These are phyloP conservation scores for Artemia sinica DNA, from an alignment of 2,888 invertebrate genomes.

Conservation along the genomic window DNA sequence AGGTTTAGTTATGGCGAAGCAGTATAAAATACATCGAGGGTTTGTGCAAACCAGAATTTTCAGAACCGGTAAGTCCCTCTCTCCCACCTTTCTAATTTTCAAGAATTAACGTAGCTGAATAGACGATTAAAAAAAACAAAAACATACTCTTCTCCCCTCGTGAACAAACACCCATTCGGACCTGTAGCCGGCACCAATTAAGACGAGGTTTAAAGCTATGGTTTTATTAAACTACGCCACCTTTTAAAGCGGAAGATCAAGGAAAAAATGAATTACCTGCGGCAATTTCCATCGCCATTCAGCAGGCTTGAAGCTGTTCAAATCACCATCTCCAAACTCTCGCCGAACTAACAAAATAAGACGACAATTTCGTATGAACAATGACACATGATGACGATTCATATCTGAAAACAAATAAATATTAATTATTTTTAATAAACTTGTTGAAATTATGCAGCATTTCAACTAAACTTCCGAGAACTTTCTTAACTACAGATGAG, in stretches of 20 bases:
- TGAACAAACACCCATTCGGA: too few species aligned
- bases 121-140: too few species aligned
- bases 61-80: too few species aligned
- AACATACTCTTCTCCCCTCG: too few species aligned
- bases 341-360: conserved; percentile 73
- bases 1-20: not conserved
- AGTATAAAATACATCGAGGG: not conserved
- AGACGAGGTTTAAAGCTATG: too few species aligned
- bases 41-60: too few species aligned
- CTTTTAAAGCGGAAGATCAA: not conserved
- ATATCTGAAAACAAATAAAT: conserved; percentile 48
- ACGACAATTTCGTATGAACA: conserved; percentile 91
- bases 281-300: conserved; percentile 97
- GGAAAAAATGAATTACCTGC: conserved; percentile 42
- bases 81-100: too few species aligned
- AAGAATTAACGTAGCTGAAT: too few species aligned
- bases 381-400: conserved; percentile 96
- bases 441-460: too few species aligned
- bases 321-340: conserved; percentile 79
- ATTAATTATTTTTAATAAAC: not conserved
- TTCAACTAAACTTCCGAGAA: too few species aligned
- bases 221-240: too few species aligned
- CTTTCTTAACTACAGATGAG: too few species aligned
- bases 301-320: conserved; percentile 86
- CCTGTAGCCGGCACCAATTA: not conserved